Percentiles rank a stretch among this genome's conserved stretches.
These are phyloP conservation scores for Orthonychiurus folsomi DNA, from an alignment of 2,888 invertebrate species.

Conservation along the genomic window DNA sequence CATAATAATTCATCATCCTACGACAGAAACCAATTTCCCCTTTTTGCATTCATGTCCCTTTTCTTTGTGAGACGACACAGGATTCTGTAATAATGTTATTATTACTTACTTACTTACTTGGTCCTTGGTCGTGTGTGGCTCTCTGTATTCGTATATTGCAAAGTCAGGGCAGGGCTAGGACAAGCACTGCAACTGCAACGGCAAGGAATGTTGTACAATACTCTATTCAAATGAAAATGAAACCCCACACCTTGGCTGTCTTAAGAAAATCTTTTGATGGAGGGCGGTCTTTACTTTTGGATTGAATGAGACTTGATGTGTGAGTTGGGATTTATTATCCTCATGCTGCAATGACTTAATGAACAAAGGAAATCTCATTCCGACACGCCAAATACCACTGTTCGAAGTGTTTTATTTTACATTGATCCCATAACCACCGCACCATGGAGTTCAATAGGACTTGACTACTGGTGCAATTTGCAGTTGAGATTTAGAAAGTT, in stretches of 20 bases:
- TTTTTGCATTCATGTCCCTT: neutral
- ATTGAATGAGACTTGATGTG: neutral
- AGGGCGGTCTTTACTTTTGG: no score
- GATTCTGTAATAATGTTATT: neutral
- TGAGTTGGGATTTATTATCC: no score
- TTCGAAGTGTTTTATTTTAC: neutral
- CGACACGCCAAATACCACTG: no score
- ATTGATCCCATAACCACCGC: no score
- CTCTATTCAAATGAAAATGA: neutral
- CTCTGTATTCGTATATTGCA: no score
- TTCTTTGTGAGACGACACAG: neutral
- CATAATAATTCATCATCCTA: slow-evolving; percentile 1
- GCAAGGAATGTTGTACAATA: neutral
- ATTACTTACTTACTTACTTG: neutral
- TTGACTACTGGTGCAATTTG: no score
- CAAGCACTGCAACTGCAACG: neutral
- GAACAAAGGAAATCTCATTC: neutral
- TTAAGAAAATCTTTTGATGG: neutral
- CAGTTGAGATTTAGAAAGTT: no score
- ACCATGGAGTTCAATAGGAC: no score
- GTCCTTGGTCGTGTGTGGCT: no score
- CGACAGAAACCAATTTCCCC: neutral
- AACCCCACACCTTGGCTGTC: neutral
- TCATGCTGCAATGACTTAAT: neutral
- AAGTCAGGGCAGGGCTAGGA: neutral